phyloP scores from a whole-genome alignment of 2,797 vertebrate genomes.

The Spondyliosoma cantharus region DNA sequence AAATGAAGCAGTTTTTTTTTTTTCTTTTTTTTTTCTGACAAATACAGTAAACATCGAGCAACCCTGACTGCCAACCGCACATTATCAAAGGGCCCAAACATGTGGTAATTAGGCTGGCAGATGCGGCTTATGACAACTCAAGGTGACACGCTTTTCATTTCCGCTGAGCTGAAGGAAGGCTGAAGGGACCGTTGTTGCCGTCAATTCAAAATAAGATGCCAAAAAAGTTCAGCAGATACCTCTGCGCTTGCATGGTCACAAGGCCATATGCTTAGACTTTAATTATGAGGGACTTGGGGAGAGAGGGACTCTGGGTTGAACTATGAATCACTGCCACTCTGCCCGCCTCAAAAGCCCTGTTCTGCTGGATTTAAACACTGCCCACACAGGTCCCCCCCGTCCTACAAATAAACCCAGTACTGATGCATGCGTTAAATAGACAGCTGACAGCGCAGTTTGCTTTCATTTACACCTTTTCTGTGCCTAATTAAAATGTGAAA shows the following conservation, averaged over 20 bases:
- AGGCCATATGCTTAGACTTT: slow-evolving; percentile 85
- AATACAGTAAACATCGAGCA: slow-evolving; percentile 26
- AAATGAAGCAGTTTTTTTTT: not conserved
- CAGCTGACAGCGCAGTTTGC: slow-evolving; percentile 35
- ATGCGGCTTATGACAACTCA: slow-evolving; percentile 74
- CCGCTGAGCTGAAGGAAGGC: slow-evolving; percentile 58
- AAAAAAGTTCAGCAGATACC: slow-evolving; percentile 70
- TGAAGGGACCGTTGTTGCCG: slow-evolving; percentile 57
- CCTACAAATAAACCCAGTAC: slow-evolving; percentile 59
- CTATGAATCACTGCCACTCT: slow-evolving; percentile 83
- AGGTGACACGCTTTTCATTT: slow-evolving; percentile 81
- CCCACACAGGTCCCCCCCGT: slow-evolving; percentile 47
- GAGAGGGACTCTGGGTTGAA: slow-evolving; percentile 77
- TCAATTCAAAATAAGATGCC: slow-evolving; percentile 64
- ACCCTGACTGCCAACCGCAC: slow-evolving; percentile 30
- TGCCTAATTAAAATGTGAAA: slow-evolving; percentile 40
- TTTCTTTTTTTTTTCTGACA: not conserved
- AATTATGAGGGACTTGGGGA: slow-evolving; percentile 88
- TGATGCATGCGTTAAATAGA: slow-evolving; percentile 47
- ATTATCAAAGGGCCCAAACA: slow-evolving; percentile 57
- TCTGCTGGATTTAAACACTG: slow-evolving; percentile 61
- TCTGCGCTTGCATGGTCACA: slow-evolving; percentile 78
- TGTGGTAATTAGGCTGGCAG: slow-evolving; percentile 69
- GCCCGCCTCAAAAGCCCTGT: slow-evolving; percentile 65
- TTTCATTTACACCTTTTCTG: slow-evolving; percentile 37